Percentiles rank a stretch among this genome's conserved stretches.
Conservation (phyloP, 2,113 vertebrate species). For the Chamaea fasciata region DNA sequence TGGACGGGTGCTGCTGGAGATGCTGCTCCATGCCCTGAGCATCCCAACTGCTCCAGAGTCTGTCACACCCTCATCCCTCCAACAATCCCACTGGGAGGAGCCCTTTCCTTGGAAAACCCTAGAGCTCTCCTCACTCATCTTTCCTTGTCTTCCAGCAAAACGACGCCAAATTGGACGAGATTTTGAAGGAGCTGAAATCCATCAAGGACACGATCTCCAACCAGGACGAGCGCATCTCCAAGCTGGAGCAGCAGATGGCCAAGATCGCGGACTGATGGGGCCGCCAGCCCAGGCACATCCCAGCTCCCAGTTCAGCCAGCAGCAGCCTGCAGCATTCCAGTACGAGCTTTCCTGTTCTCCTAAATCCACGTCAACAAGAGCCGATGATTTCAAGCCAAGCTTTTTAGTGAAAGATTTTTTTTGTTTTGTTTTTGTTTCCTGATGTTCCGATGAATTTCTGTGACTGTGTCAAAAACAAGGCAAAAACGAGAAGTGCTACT, state of each 20-base stretch:
- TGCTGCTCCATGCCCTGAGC: neutral
- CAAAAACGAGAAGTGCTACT: conserved; percentile 66
- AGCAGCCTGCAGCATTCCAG: conserved; percentile 81
- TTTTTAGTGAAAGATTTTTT: conserved; percentile 71
- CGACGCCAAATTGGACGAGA: conserved; percentile 92
- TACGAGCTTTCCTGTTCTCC: conserved; percentile 75
- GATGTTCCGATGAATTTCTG: conserved; percentile 74
- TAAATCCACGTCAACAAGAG: conserved; percentile 58
- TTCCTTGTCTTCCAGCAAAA: conserved; percentile 75
- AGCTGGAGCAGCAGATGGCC: conserved; percentile 93
- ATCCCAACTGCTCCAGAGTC: neutral
- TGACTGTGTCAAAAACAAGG: conserved; percentile 66
- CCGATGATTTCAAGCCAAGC: conserved; percentile 66
- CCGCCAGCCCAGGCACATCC: conserved; percentile 73
- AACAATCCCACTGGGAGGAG: neutral
- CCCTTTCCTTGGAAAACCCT: neutral
- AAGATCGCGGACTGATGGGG: conserved; percentile 84
- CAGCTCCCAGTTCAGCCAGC: conserved; percentile 60
- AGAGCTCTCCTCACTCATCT: neutral
- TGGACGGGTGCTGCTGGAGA: neutral
- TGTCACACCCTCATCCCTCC: neutral
- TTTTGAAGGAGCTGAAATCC: conserved; percentile 92
- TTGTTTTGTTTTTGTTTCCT: neutral
- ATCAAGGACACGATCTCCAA: conserved; percentile 91
- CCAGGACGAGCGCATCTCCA: conserved; percentile 93